Evolutionary conservation across 2,888 invertebrate species (phyloP).

Genomic region (Drosophila neotestacea): DNA sequence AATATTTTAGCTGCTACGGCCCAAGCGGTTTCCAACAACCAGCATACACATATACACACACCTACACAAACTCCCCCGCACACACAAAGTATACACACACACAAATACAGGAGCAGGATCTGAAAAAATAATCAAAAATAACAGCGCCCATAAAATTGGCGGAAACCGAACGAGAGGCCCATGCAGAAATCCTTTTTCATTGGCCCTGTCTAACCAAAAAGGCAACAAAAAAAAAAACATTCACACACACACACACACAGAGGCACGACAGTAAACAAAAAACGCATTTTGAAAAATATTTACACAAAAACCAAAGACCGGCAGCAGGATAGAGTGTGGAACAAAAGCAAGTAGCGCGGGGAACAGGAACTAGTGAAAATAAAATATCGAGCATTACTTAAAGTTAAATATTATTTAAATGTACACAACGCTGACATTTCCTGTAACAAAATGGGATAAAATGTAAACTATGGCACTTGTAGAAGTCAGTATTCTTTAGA

Average conservation of each 20-base stretch:
- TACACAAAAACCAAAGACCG: slow-evolving; percentile 52
- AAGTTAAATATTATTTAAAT: slow-evolving; percentile 20
- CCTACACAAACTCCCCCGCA: slow-evolving; percentile 1
- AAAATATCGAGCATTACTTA: slow-evolving; percentile 21
- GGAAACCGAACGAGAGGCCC: slow-evolving; percentile 56
- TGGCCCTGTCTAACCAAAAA: slow-evolving; percentile 53
- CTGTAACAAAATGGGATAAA: slow-evolving; percentile 6
- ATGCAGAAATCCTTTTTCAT: slow-evolving; percentile 74
- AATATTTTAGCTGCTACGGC: slow-evolving; percentile 69
- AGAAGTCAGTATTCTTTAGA: too few relatives aligned
- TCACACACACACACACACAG: slow-evolving; percentile 1
- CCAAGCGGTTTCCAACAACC: slow-evolving; percentile 37
- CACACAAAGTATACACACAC: slow-evolving; percentile 11
- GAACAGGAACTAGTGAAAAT: slow-evolving; percentile 7
- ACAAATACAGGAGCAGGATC: slow-evolving; percentile 16
- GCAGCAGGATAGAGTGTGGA: not conserved
- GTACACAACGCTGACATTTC: slow-evolving; percentile 20
- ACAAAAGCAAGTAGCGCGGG: slow-evolving; percentile 12
- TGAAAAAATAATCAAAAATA: slow-evolving; percentile 64
- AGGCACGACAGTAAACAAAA: slow-evolving; percentile 63
- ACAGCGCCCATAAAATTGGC: slow-evolving; percentile 72
- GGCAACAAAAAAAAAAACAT: slow-evolving; percentile 31
- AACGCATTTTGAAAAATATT: slow-evolving; percentile 76
- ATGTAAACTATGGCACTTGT: not conserved
- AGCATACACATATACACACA: slow-evolving; percentile 14